Evolutionary conservation across 2,888 invertebrate species (phyloP).

Genomic region (Dorcus parallelipipedus): DNA sequence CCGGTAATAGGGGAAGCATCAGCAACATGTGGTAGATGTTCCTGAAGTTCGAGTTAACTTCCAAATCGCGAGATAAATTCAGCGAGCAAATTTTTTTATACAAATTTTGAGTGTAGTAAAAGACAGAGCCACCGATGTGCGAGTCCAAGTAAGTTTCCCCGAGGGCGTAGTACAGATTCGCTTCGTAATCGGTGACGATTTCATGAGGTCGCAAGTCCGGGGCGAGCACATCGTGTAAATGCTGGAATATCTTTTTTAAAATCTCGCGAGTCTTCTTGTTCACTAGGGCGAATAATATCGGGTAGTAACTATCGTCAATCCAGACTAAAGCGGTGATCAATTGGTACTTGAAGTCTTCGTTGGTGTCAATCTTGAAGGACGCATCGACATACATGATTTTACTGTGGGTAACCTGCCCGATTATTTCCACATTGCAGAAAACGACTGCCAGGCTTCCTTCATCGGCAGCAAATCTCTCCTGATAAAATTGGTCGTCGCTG

Average conservation of each 20-base stretch:
- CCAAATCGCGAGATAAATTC: constrained; percentile 38
- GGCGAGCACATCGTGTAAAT: constrained; percentile 36
- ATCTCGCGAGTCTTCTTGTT: constrained; percentile 39
- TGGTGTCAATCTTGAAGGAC: constrained; percentile 40
- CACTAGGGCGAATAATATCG: constrained; percentile 39
- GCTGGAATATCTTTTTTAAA: constrained; percentile 39
- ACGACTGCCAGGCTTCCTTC: constrained; percentile 44
- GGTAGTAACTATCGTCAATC: constrained; percentile 43
- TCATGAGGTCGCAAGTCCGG: constrained; percentile 40
- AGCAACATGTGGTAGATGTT: constrained; percentile 45
- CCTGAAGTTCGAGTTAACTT: constrained; percentile 40
- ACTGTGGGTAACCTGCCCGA: constrained; percentile 34
- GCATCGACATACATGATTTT: constrained; percentile 45
- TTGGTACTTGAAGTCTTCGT: constrained; percentile 39
- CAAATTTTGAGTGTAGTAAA: constrained; percentile 44
- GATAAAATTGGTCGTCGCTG: constrained; percentile 47
- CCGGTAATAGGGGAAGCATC: constrained; percentile 45
- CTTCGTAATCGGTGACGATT: constrained; percentile 45
- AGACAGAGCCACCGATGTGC: constrained; percentile 43
- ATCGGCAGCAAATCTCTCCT: constrained; percentile 60
- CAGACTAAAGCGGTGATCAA: constrained; percentile 42
- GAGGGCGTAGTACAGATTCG: constrained; percentile 42
- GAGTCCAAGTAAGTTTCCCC: constrained; percentile 42
- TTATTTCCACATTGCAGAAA: constrained; percentile 38
- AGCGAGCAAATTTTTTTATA: constrained; percentile 44